Evolutionary conservation across 2,113 vertebrate species (phyloP).

Genomic region (Bubo bubo): DNA sequence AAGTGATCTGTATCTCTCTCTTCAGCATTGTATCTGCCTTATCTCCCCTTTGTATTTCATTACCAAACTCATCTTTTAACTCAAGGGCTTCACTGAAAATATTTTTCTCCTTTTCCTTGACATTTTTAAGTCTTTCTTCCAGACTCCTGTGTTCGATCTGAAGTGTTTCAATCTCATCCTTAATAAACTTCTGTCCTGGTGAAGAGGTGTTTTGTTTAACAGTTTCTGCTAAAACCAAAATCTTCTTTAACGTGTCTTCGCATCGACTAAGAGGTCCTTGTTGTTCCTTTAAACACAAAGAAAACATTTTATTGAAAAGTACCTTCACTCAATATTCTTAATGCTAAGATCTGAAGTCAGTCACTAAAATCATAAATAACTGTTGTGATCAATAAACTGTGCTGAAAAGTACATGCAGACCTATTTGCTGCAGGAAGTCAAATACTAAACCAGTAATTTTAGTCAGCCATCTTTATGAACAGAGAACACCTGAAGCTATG

Average conservation of each 20-base stretch:
- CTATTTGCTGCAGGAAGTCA: neutral
- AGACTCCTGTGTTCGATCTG: conserved; percentile 61
- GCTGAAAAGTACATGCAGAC: neutral
- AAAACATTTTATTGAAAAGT: conserved; percentile 36
- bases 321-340: neutral
- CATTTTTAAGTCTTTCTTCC: conserved; percentile 64
- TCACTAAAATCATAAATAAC: neutral
- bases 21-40: neutral
- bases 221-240: conserved; percentile 64
- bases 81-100: conserved; percentile 41
- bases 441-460: neutral
- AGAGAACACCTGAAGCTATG: neutral
- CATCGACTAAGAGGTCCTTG: conserved; percentile 53
- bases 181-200: conserved; percentile 65
- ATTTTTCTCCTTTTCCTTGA: conserved; percentile 55
- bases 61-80: conserved; percentile 8
- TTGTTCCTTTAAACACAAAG: conserved; percentile 65
- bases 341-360: neutral
- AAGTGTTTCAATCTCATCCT: conserved; percentile 71
- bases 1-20: conserved; percentile 29
- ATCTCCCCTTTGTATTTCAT: neutral
- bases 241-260: conserved; percentile 41
- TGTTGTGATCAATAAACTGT: conserved; percentile 15
- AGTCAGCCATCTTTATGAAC: neutral
- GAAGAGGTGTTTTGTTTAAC: conserved; percentile 73